These are phyloP conservation scores for Gymnothorax reevesii DNA, from an alignment of 2,797 vertebrate species.

Conservation along the genomic window DNA sequence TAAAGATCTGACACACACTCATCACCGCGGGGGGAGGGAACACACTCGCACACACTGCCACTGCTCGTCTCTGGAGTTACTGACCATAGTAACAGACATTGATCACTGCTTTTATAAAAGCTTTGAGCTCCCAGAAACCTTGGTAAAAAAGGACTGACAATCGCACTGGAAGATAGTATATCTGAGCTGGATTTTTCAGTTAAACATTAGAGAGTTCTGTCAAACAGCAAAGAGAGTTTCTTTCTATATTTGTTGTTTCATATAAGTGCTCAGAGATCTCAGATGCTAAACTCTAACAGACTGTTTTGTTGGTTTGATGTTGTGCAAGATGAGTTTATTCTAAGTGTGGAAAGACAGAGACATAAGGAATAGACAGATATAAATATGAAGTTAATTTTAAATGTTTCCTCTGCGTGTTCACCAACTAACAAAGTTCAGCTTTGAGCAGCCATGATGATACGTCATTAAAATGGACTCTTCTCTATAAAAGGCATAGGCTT, in stretches of 20 bases:
- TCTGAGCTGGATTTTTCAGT: neutral
- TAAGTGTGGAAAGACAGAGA: neutral
- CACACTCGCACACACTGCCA: neutral
- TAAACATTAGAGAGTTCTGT: neutral
- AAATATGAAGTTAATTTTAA: neutral
- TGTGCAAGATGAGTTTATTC: neutral
- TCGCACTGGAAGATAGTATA: neutral
- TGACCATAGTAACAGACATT: neutral
- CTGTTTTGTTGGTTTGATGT: neutral
- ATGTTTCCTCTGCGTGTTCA: neutral
- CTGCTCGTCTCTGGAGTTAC: neutral
- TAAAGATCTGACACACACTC: neutral
- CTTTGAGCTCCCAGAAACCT: neutral
- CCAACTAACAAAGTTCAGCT: neutral
- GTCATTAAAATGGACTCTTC: too few species aligned
- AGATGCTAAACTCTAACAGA: neutral
- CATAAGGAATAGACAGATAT: neutral
- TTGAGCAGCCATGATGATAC: neutral
- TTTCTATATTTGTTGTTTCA: neutral
- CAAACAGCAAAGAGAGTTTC: neutral
- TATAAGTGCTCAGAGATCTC: neutral
- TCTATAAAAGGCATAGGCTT: too few species aligned
- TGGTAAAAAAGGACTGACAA: neutral
- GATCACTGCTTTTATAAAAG: neutral
- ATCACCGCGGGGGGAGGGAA: neutral